These are phyloP conservation scores for Emys orbicularis DNA, from an alignment of 2,797 vertebrate genomes.

Conservation along the genomic window DNA sequence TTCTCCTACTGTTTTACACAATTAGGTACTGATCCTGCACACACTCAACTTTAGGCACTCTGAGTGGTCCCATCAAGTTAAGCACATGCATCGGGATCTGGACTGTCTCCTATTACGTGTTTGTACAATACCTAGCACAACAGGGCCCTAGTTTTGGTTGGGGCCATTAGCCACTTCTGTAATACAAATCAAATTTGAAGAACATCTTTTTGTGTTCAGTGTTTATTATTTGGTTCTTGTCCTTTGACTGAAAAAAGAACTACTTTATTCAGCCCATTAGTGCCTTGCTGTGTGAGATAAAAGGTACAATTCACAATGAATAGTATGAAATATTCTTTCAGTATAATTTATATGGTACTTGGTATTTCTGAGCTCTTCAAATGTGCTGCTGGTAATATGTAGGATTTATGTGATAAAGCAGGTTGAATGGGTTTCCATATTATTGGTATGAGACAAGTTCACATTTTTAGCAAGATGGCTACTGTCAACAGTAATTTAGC, in stretches of 20 bases:
- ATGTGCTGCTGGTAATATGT: background rate
- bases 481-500: background rate
- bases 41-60: background rate
- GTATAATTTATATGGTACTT: background rate
- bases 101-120: background rate
- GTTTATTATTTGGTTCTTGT: background rate
- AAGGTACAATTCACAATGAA: fast-evolving
- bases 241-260: background rate
- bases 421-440: background rate
- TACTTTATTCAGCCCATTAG: background rate
- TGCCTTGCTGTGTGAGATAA: background rate
- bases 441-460: background rate
- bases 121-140: background rate
- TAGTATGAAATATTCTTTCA: background rate
- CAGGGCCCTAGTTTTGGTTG: background rate
- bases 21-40: background rate
- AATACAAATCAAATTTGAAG: background rate
- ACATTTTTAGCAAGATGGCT: background rate
- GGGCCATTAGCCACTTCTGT: background rate
- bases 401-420: background rate
- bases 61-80: background rate
- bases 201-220: background rate
- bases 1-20: background rate
- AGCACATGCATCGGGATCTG: background rate
- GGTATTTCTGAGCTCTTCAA: background rate